A percentile compares a stretch with the other conserved stretches of the same genome.
phyloP scores from a whole-genome alignment of 2,113 vertebrate species.

The Myotis lucifugus region DNA sequence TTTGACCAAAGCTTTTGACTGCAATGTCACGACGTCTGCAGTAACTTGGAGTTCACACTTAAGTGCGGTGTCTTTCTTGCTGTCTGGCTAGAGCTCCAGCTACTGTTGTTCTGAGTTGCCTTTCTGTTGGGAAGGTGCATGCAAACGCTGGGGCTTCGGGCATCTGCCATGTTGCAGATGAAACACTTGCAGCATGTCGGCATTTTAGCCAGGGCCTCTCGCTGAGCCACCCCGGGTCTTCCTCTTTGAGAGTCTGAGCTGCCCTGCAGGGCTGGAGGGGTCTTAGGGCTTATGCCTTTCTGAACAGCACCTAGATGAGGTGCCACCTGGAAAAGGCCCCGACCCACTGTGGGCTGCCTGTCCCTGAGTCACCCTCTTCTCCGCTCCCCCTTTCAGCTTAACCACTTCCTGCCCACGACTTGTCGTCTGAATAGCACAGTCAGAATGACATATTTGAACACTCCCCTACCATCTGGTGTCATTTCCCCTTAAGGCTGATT shows the following conservation, averaged over 20 bases:
- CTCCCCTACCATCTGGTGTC: background rate
- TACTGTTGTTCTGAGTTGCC: background rate
- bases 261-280: background rate
- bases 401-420: slow-evolving; percentile 68
- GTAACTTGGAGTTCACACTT: background rate
- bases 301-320: background rate
- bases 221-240: background rate
- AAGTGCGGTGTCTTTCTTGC: background rate
- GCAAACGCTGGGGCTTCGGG: background rate
- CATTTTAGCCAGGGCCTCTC: background rate
- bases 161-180: background rate
- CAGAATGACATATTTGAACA: slow-evolving; percentile 49
- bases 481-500: background rate
- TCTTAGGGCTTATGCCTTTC: background rate
- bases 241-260: background rate
- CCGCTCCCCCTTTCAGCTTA: slow-evolving; percentile 15
- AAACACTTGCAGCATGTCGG: background rate
- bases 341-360: background rate
- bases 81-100: too few species aligned
- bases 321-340: background rate
- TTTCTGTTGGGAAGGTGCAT: background rate
- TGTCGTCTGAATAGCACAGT: slow-evolving; percentile 59
- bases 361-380: slow-evolving; percentile 37
- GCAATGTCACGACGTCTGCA: background rate
- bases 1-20: background rate